These are phyloP conservation scores for Malurus melanocephalus DNA, from an alignment of 2,113 vertebrate genomes.

Conservation along the genomic window DNA sequence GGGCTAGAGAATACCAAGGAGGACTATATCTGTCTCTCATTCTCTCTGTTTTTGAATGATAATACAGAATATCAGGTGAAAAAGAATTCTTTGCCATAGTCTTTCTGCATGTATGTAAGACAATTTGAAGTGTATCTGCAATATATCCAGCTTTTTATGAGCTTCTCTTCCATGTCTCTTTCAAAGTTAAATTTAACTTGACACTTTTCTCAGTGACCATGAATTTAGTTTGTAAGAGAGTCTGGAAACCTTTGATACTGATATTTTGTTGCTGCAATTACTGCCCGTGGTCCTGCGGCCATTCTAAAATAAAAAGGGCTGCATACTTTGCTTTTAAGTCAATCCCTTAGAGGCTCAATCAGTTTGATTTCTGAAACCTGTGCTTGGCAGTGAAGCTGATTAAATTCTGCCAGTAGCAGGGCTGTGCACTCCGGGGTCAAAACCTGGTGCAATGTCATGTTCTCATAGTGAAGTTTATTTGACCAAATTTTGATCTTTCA, in stretches of 20 bases:
- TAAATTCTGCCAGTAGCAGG: slow-evolving; percentile 25
- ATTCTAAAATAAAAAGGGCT: slow-evolving; percentile 38
- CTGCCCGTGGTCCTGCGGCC: not conserved
- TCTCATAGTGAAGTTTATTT: not conserved
- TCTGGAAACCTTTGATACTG: slow-evolving; percentile 34
- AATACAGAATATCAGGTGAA: not conserved
- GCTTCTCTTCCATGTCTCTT: not conserved
- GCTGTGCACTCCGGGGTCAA: not conserved
- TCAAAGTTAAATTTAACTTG: slow-evolving; percentile 26
- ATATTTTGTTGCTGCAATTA: slow-evolving; percentile 28
- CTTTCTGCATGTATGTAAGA: not conserved
- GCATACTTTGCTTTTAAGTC: slow-evolving; percentile 38
- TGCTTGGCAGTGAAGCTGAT: slow-evolving; percentile 28
- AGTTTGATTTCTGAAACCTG: slow-evolving; percentile 43
- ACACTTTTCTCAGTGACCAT: slow-evolving; percentile 17
- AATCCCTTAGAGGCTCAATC: slow-evolving; percentile 41
- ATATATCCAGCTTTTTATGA: not conserved
- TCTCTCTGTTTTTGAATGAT: not conserved
- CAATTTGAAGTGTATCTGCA: not conserved
- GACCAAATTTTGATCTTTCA: not conserved
- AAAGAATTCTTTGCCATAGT: not conserved
- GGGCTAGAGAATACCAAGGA: not conserved
- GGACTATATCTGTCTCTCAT: not conserved
- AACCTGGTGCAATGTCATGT: not conserved
- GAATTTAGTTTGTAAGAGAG: slow-evolving; percentile 23